phyloP scores from a whole-genome alignment of 2,113 vertebrate species.

The Atlantisia rogersi region DNA sequence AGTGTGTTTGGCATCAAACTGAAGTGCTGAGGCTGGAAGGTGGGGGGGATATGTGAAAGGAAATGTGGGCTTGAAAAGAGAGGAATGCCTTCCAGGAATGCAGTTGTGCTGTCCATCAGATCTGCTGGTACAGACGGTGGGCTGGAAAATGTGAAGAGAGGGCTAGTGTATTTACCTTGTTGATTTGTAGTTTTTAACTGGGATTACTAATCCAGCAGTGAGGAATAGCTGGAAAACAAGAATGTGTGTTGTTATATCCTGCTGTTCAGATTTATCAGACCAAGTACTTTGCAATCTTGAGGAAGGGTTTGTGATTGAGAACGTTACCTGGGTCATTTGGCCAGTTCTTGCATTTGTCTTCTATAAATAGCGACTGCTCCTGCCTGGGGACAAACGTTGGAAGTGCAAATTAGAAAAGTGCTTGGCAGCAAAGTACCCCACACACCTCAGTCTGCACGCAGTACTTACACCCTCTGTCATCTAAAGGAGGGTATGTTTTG shows the following conservation, averaged over 20 bases:
- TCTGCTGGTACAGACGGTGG: background rate
- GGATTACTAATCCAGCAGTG: background rate
- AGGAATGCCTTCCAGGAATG: background rate
- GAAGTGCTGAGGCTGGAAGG: background rate
- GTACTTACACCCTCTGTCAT: rapidly evolving
- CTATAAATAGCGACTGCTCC: background rate
- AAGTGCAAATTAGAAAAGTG: background rate
- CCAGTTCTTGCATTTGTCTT: background rate
- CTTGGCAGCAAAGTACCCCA: background rate
- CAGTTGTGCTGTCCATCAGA: rapidly evolving
- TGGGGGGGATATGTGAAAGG: background rate
- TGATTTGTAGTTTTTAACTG: background rate
- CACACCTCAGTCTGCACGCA: rapidly evolving
- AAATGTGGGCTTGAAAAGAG: background rate
- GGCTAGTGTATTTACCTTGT: background rate
- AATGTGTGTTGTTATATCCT: background rate
- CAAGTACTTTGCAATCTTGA: background rate
- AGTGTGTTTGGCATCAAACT: background rate
- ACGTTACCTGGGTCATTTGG: background rate
- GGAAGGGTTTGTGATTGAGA: background rate
- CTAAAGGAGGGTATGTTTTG: background rate
- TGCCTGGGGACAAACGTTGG: background rate
- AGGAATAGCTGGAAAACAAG: background rate
- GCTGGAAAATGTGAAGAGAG: background rate
- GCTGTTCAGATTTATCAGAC: background rate